Percentiles rank a stretch among this genome's conserved stretches.
These are phyloP conservation scores for Carpatolechia fugitivella DNA, from an alignment of 2,888 invertebrate species.

Conservation along the genomic window DNA sequence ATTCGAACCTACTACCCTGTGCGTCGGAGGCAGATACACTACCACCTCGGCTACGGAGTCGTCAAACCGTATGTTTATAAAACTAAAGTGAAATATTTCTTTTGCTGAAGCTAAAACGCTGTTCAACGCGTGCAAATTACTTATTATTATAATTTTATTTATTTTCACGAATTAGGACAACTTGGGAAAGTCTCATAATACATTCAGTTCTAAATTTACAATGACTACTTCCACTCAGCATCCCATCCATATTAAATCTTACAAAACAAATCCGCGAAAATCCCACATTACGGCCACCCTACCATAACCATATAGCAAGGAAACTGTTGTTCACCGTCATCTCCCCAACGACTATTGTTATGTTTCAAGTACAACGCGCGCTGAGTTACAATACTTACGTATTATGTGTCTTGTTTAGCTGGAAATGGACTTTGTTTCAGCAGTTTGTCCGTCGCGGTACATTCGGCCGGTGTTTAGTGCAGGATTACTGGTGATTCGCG, in stretches of 20 bases:
- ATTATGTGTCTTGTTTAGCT: conserved; percentile 40
- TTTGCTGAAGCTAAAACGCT: no score
- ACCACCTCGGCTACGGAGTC: no score
- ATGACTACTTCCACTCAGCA: not conserved
- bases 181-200: not conserved
- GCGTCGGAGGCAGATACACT: no score
- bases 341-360: conserved; percentile 31
- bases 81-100: no score
- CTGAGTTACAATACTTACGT: conserved; percentile 26
- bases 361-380: conserved; percentile 33
- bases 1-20: no score
- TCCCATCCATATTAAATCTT: conserved; percentile 18
- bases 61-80: no score
- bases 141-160: not conserved
- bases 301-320: conserved; percentile 6
- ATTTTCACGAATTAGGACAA: not conserved
- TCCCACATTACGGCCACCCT: conserved; percentile 1
- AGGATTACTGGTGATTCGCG: conserved; percentile 28
- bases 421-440: conserved; percentile 49
- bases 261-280: conserved; percentile 8
- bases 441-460: conserved; percentile 37
- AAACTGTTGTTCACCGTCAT: conserved; percentile 18
- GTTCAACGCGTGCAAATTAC: no score
- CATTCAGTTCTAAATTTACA: not conserved
- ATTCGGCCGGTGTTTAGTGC: conserved; percentile 18